These are phyloP conservation scores for Crocuta crocuta DNA, from an alignment of 2,113 vertebrate species.

Conservation along the genomic window DNA sequence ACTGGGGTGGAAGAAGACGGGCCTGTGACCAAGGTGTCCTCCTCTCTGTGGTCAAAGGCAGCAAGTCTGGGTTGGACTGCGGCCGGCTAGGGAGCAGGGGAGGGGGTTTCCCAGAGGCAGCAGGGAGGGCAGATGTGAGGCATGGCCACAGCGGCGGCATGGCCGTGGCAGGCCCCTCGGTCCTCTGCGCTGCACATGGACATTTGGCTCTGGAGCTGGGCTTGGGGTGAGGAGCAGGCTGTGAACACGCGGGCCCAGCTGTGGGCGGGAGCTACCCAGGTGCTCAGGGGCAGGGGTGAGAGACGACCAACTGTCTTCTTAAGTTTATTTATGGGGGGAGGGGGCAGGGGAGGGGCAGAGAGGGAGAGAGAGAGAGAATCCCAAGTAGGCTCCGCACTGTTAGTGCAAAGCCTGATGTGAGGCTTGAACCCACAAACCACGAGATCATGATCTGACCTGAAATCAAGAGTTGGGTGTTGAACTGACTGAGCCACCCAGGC, in stretches of 20 bases:
- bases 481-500: too few species aligned
- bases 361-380: too few species aligned
- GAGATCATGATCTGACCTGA: too few species aligned
- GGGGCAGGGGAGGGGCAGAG: too few species aligned
- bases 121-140: background rate
- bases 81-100: too few species aligned
- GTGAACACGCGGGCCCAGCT: background rate
- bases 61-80: background rate
- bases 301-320: background rate
- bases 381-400: too few species aligned
- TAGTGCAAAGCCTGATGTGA: too few species aligned
- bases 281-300: background rate
- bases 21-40: background rate
- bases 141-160: rapidly evolving
- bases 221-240: background rate
- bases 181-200: background rate
- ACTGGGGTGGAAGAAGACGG: background rate
- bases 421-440: too few species aligned
- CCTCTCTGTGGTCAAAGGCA: background rate
- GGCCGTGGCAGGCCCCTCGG: too few species aligned
- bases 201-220: background rate
- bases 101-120: background rate
- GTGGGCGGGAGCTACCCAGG: background rate
- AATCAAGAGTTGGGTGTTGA: too few species aligned
- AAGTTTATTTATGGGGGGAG: too few species aligned